Evolutionary conservation across 2,888 invertebrate species (phyloP).

Genomic region (Diaphora mendica): DNA sequence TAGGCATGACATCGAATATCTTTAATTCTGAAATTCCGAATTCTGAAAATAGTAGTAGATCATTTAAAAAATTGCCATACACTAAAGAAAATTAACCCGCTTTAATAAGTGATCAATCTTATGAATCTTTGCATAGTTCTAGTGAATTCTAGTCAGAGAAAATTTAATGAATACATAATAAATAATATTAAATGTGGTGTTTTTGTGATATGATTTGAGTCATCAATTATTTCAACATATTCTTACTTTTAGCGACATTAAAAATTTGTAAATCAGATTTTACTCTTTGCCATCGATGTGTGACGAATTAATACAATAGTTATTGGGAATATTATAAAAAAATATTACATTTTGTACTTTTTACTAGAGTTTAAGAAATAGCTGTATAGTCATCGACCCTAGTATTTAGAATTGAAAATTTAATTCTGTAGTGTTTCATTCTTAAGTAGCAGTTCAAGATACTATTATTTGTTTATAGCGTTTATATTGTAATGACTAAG

Average conservation of each 20-base stretch:
- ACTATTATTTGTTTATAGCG: constrained; percentile 1
- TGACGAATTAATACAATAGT: constrained; percentile 58
- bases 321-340: constrained; percentile 25
- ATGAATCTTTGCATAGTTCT: constrained; percentile 57
- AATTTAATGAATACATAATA: constrained; percentile 29
- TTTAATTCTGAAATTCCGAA: background rate
- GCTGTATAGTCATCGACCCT: constrained; percentile 16
- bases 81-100: constrained; percentile 35
- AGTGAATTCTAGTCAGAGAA: constrained; percentile 41
- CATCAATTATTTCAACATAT: constrained; percentile 21
- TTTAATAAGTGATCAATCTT: constrained; percentile 53
- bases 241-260: constrained; percentile 23
- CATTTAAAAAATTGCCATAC: constrained; percentile 15
- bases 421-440: constrained; percentile 13
- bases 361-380: constrained; percentile 29
- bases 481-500: background rate
- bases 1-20: background rate
- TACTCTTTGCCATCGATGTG: constrained; percentile 55
- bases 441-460: constrained; percentile 16
- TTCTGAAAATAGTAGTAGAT: background rate
- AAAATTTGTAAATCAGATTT: constrained; percentile 42
- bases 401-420: constrained; percentile 28
- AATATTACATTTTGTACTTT: constrained; percentile 45
- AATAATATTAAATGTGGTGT: constrained; percentile 31
- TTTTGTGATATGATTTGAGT: constrained; percentile 46